Conservation (phyloP, 2,113 vertebrate genomes). For the Aegotheles bennettii region DNA sequence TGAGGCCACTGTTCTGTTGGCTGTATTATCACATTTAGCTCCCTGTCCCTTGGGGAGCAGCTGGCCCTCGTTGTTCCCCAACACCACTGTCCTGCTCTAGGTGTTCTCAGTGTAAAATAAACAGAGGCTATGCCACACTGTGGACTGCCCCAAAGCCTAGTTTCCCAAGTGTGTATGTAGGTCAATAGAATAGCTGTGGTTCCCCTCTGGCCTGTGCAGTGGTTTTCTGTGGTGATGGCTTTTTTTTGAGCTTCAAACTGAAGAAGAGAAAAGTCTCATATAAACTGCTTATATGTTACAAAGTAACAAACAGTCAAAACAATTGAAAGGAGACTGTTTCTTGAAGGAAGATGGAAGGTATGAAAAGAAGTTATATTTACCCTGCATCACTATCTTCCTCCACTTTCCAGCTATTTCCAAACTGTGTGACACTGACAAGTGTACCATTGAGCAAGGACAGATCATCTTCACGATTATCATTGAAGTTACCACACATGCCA, state of each 20-base stretch:
- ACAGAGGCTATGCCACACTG: neutral
- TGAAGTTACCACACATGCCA: slow-evolving; percentile 73
- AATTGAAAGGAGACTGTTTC: neutral
- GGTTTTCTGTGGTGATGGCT: neutral
- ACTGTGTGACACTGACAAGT: slow-evolving; percentile 17
- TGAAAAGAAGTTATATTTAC: slow-evolving; percentile 10
- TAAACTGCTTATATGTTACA: neutral
- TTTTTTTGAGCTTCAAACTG: neutral
- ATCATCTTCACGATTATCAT: slow-evolving; percentile 31
- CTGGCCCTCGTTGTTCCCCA: neutral
- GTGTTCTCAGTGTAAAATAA: neutral
- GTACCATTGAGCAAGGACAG: slow-evolving; percentile 43
- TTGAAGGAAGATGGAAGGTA: neutral
- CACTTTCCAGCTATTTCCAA: slow-evolving; percentile 74
- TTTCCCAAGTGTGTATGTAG: neutral
- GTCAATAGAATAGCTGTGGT: neutral
- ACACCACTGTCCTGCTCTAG: neutral
- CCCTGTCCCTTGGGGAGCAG: neutral
- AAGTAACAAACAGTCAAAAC: neutral
- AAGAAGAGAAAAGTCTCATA: neutral
- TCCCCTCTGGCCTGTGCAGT: neutral
- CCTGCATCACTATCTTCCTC: slow-evolving; percentile 44
- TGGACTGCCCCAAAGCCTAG: neutral
- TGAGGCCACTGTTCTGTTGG: neutral
- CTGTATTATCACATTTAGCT: neutral